Evolutionary conservation across 2,888 invertebrate genomes (phyloP).

Genomic region (Cremastinae sp.): DNA sequence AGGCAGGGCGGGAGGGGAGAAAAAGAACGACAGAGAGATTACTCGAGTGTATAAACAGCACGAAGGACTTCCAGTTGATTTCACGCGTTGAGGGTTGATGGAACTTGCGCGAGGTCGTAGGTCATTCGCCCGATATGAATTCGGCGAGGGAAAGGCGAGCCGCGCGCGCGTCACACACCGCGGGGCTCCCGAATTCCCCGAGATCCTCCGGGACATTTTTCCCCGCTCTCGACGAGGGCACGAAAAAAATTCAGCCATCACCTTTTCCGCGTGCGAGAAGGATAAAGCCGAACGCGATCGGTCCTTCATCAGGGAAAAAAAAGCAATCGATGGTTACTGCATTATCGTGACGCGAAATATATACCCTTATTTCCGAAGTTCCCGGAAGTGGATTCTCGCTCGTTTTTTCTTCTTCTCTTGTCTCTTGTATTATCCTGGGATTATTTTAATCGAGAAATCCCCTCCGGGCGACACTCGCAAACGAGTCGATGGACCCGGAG

Average conservation of each 20-base stretch:
- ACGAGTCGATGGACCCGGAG: slow-evolving; percentile 53
- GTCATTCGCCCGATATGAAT: slow-evolving; percentile 29
- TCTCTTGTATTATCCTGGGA: too few species aligned
- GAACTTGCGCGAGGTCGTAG: slow-evolving; percentile 1
- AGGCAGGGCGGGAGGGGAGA: background rate
- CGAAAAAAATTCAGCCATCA: too few species aligned
- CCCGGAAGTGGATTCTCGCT: slow-evolving; percentile 18
- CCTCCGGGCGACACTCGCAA: too few species aligned
- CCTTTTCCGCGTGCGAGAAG: background rate
- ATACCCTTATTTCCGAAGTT: too few species aligned
- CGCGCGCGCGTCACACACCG: slow-evolving; percentile 22
- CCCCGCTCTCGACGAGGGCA: too few species aligned
- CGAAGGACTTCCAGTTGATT: slow-evolving; percentile 53
- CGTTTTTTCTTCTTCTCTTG: background rate
- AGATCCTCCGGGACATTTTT: too few species aligned
- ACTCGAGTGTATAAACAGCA: slow-evolving; percentile 9
- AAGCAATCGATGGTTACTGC: too few species aligned
- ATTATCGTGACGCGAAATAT: too few species aligned
- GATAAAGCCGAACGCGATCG: slow-evolving; percentile 8
- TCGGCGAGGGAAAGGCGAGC: slow-evolving; percentile 16
- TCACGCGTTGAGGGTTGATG: slow-evolving; percentile 33
- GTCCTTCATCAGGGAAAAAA: too few species aligned
- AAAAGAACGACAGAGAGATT: background rate
- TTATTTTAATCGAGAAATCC: too few species aligned
- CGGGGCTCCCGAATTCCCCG: background rate